Base-by-base conservation (phyloP, 2,113 vertebrate genomes). In the Ascaphus truei region DNA sequence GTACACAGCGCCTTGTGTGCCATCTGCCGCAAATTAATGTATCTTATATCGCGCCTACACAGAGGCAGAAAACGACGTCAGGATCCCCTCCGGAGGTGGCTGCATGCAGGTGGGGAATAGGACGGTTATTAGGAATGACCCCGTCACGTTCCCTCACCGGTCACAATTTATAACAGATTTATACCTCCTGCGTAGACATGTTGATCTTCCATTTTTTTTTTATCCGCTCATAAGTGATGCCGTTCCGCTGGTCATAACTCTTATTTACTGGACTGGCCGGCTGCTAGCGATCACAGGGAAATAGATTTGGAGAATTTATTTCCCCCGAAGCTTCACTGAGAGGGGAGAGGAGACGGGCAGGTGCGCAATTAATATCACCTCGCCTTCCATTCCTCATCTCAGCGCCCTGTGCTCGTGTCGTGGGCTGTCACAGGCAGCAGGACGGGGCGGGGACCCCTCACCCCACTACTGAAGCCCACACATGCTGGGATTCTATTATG, bases 301-400 rank as follows among this genome's bases (percentile, higher is more conserved):
- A 88, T 80, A 90, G 86, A 86, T 88, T 87, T 83, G 75, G 80
- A 86, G 83, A 85, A 90, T 90, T 89, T 86, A 90, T 91, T 81
- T 80, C 82, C 78, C 68, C 75, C 55, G 77, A 76, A 77, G 80
- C 79, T 83, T 86, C 84, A 76, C 26, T 59, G 81, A 79, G 75
- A 81, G 68, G 78, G 69, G 76, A 83, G 76, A 78, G 58, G 75
- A 77, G 68, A n/a, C 72, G 1, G 72, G 41, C 72, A 82, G 81
- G 83, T 82, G 68, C 84, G 82, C 50, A 88, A 82, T 81, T 80
- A 85, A 80, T 78, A 51, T 53, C 31, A 55, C 8, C 56, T 72
- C 63, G 77, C 60, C 0, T 29, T 8, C 56, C 36, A 66, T 84
- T 81, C 66, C 66, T 84, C 79, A 72, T 64, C 72, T 75, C 79